Conservation (phyloP, 2,113 vertebrate species). For the Prunella fulvescens region DNA sequence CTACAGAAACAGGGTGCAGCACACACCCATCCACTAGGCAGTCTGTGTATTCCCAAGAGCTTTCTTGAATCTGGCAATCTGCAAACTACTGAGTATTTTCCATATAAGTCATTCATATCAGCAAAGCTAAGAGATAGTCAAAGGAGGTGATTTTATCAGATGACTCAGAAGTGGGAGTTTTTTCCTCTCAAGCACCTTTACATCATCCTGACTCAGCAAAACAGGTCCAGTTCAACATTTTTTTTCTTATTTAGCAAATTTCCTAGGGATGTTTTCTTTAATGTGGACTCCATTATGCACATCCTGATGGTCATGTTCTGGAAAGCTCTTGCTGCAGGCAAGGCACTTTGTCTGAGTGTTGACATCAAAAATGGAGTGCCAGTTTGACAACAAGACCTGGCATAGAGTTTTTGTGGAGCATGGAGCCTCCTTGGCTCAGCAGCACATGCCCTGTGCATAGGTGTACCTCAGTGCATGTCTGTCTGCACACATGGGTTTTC, state of each 20-base stretch:
- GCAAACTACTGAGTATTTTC: not conserved
- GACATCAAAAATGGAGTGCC: not conserved
- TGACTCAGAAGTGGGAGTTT: constrained; percentile 12
- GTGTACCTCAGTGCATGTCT: fast-evolving
- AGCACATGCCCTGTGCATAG: not conserved
- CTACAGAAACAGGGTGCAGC: not conserved
- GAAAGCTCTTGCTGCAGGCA: not conserved
- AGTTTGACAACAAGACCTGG: not conserved
- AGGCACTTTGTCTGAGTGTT: fast-evolving
- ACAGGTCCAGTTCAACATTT: not conserved
- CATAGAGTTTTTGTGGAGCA: not conserved
- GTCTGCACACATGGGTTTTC: fast-evolving
- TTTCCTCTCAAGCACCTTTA: not conserved
- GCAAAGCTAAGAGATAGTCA: not conserved
- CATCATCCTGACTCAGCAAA: constrained; percentile 29
- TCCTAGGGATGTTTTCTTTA: not conserved
- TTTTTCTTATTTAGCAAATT: not conserved
- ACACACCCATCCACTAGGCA: not conserved
- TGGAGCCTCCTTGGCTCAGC: fast-evolving
- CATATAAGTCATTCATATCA: not conserved
- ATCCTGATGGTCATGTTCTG: not conserved
- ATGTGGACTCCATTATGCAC: not conserved
- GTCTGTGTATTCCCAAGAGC: not conserved
- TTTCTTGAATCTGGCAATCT: not conserved
- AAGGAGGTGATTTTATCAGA: not conserved